Evolutionary conservation across 2,113 vertebrate species (phyloP).

Genomic region (Sinocyclocheilus anshuiensis): DNA sequence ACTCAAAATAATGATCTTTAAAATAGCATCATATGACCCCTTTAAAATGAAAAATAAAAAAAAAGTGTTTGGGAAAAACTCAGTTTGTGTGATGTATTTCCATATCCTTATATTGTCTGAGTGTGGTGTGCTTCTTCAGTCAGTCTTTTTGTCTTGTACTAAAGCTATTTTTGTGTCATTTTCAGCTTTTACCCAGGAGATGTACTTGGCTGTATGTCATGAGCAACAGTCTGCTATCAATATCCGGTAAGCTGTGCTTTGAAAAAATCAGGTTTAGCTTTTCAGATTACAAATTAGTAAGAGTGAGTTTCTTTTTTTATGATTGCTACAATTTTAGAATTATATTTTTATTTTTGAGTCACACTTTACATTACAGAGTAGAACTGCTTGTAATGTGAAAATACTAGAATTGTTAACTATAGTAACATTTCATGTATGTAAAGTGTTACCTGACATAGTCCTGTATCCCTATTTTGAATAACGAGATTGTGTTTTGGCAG

Average conservation of each 20-base stretch:
- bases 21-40: too few relatives aligned
- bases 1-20: too few relatives aligned
- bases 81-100: background rate
- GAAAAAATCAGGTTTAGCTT: constrained; percentile 2
- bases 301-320: background rate
- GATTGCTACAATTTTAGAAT: background rate
- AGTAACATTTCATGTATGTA: background rate
- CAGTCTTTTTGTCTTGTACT: background rate
- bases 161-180: constrained; percentile 34
- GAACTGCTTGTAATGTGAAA: background rate
- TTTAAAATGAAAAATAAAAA: too few relatives aligned
- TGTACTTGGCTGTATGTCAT: constrained; percentile 98
- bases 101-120: background rate
- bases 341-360: background rate
- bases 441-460: background rate
- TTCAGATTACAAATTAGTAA: background rate
- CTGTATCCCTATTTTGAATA: background rate
- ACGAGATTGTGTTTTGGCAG: constrained; percentile 69
- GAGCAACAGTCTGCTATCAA: constrained; percentile 94
- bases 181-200: constrained; percentile 89
- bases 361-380: background rate
- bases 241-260: constrained; percentile 86
- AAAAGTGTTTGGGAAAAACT: background rate
- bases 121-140: background rate
- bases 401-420: background rate